Base-by-base conservation (phyloP, 1,140 invertebrate species). In the Anthonomus grandis region DNA sequence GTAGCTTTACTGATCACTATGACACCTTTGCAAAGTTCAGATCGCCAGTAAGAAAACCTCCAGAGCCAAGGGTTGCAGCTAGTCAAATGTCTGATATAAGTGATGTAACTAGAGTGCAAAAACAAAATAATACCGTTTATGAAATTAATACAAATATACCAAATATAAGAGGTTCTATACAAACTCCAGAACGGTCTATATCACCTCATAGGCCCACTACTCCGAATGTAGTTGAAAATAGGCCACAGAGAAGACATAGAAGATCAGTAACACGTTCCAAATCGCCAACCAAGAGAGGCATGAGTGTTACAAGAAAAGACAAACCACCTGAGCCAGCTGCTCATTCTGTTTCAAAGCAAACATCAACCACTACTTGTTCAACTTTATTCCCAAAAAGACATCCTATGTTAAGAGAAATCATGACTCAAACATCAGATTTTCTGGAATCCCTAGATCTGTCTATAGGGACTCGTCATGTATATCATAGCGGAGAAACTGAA, bases 371-470 rank as follows among this genome's bases (percentile, higher is more conserved):
- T 15, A 55, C 52, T 34, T 25, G 13, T 46, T n/a, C 36, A 19
- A 48, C 17, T 6, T n/a, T n/a, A n/a, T n/a, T n/a, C n/a, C n/a
- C n/a, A n/a, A 64, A 53, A 49, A 52, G 46, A 23, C 59, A 47
- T 44, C 62, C 64, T 2, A 68, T 59, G 59, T 44, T 71, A 51
- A 64, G 62, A 17, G 70, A 70, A 57, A 72, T 70, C 10, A 73
- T 64, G 58, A 73, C 71, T 4, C 71, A 73, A 66, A 73, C 71
- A 1, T 70, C 70, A 2, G 61, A 63, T 18, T 57, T 59, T 34
- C 42, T 70, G 10, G 67, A 65, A 21, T 60, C 58, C 10, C 50
- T 49, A 27, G 55, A 58, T 41, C 22, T 19, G 19, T 6, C 58
- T 15, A 23, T 31, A 50, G 31, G 31, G 10, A 5, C 4, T 3